These are phyloP conservation scores for Neuroterus valhalla DNA, from an alignment of 1,140 invertebrate genomes.

Conservation along the genomic window DNA sequence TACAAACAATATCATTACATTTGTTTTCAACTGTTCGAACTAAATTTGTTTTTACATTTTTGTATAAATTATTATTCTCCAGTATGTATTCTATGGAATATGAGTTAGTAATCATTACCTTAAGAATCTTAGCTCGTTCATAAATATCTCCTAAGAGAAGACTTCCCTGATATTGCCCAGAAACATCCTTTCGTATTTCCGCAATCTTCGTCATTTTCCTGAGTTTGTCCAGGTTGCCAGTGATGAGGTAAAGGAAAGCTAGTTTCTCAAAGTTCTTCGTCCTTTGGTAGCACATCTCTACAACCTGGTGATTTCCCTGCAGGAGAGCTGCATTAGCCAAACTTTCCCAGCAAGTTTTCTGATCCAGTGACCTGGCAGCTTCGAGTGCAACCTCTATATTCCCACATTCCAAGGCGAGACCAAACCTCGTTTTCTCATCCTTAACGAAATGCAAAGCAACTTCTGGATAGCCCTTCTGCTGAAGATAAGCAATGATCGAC, in stretches of 20 bases:
- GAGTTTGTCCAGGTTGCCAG: constrained; percentile 98
- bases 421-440: constrained; percentile 98
- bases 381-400: constrained; percentile 97
- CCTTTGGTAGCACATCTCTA: constrained; percentile 99
- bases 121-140: constrained; percentile 94
- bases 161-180: constrained; percentile 97
- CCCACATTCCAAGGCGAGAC: constrained; percentile 97
- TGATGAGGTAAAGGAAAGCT: constrained; percentile 98
- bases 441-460: constrained; percentile 99
- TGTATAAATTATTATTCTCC: no score
- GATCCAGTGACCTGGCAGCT: constrained; percentile 95
- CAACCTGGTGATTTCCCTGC: constrained; percentile 96
- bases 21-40: no score
- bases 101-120: constrained; percentile 76
- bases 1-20: no score
- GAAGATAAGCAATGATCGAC: constrained; percentile 98
- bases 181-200: constrained; percentile 95
- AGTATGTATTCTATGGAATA: constrained; percentile 10
- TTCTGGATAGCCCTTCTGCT: constrained; percentile 99
- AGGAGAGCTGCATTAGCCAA: constrained; percentile 95
- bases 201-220: constrained; percentile 99
- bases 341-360: constrained; percentile 96
- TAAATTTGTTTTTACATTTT: no score
- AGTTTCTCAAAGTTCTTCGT: constrained; percentile 99
- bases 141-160: constrained; percentile 93